Evolutionary conservation across 2,888 invertebrate genomes (phyloP).

Genomic region (Drosophila meridiana): DNA sequence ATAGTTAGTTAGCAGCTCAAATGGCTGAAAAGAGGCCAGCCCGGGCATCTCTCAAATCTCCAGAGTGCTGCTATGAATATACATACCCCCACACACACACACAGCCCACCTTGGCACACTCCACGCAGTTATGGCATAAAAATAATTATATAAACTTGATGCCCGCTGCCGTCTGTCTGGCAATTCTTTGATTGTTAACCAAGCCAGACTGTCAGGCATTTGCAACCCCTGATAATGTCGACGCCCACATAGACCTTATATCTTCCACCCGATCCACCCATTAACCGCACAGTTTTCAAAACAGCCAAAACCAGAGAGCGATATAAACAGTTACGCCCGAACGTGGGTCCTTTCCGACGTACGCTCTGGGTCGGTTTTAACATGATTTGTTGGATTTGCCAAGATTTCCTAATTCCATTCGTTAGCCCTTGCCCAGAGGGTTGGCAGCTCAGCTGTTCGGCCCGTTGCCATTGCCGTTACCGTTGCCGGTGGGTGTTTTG

Average conservation of each 20-base stretch:
- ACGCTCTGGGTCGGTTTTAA: constrained; percentile 72
- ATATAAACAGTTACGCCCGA: constrained; percentile 68
- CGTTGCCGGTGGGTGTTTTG: constrained; percentile 50
- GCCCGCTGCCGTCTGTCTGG: constrained; percentile 67
- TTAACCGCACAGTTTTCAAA: constrained; percentile 82
- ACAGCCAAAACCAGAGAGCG: constrained; percentile 73
- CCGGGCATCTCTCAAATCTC: constrained; percentile 34
- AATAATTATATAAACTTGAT: constrained; percentile 80
- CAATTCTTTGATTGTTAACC: constrained; percentile 62
- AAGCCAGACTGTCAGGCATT: constrained; percentile 45
- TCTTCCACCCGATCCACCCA: constrained; percentile 17
- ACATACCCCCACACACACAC: constrained; percentile 24
- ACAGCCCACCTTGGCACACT: constrained; percentile 33
- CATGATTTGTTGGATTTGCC: constrained; percentile 81
- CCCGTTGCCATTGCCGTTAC: constrained; percentile 10
- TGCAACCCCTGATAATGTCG: constrained; percentile 74
- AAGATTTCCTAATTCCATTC: constrained; percentile 84
- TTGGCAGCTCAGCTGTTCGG: constrained; percentile 45
- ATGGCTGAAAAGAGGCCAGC: constrained; percentile 37
- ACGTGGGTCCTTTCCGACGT: constrained; percentile 17
- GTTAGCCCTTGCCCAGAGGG: constrained; percentile 60
- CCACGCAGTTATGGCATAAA: constrained; percentile 64
- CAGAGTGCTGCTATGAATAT: constrained; percentile 37
- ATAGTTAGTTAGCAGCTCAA: constrained; percentile 63
- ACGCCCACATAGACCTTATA: constrained; percentile 51